A percentile compares a stretch with the other conserved stretches of the same genome.
These are phyloP conservation scores for Smittia aterrima DNA, from an alignment of 2,888 invertebrate species.

Conservation along the genomic window DNA sequence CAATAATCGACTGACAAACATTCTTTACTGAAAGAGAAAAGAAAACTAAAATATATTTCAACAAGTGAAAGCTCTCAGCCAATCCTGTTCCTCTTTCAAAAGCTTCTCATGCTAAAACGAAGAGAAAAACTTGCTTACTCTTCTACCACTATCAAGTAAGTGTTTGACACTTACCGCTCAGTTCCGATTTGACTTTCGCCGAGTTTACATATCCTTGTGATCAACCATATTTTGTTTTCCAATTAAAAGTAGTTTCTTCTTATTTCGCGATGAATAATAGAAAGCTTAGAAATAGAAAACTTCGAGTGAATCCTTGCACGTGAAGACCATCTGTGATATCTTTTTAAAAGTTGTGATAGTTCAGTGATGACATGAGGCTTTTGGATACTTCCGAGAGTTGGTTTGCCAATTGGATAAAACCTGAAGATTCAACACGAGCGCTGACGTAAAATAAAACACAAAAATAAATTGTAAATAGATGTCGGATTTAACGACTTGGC, in stretches of 20 bases:
- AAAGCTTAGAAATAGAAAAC: neutral
- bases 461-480: neutral
- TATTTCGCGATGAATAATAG: neutral
- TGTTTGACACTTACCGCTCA: slow-evolving; percentile 29
- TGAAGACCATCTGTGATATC: neutral
- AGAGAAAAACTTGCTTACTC: slow-evolving; percentile 29
- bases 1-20: too few relatives aligned
- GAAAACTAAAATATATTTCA: too few relatives aligned
- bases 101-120: neutral
- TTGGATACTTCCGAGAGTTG: neutral
- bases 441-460: neutral
- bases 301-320: neutral
- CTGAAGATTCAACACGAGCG: neutral
- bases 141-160: slow-evolving; percentile 27
- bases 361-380: neutral
- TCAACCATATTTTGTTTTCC: neutral
- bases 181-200: slow-evolving; percentile 37
- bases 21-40: too few relatives aligned
- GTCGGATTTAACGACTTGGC: neutral
- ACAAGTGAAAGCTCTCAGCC: too few relatives aligned
- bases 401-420: neutral
- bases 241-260: neutral
- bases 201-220: slow-evolving; percentile 37
- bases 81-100: slow-evolving; percentile 6
- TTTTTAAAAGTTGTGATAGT: neutral